These are phyloP conservation scores for Lutjanus campechanus DNA, from an alignment of 2,797 vertebrate genomes.

Conservation along the genomic window DNA sequence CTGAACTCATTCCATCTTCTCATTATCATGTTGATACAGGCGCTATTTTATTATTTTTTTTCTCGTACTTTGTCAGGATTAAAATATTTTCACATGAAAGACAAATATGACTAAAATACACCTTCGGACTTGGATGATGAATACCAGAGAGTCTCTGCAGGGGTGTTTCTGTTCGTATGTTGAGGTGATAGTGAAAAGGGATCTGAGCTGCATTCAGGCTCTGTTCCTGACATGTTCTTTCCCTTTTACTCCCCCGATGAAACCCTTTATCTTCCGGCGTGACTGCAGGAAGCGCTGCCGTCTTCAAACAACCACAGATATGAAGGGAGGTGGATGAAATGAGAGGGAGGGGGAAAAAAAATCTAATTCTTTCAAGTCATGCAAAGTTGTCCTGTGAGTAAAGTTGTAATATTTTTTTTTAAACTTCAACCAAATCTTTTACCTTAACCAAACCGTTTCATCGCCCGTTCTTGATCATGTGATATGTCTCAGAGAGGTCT, in stretches of 20 bases:
- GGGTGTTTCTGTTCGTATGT: slow-evolving; percentile 40
- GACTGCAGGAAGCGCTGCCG: slow-evolving; percentile 41
- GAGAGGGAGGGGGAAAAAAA: not conserved
- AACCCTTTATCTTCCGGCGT: slow-evolving; percentile 49
- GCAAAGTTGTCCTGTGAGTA: slow-evolving; percentile 22
- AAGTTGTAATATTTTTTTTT: not conserved
- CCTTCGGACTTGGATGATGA: slow-evolving; percentile 58
- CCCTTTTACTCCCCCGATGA: slow-evolving; percentile 37
- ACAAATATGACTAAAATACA: slow-evolving; percentile 67
- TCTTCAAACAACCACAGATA: slow-evolving; percentile 42
- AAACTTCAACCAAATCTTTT: not conserved
- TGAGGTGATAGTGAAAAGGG: slow-evolving; percentile 49
- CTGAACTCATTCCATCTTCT: slow-evolving; percentile 61
- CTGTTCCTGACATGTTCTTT: slow-evolving; percentile 60
- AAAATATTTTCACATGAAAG: slow-evolving; percentile 74
- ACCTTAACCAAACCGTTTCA: not conserved
- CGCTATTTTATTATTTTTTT: slow-evolving; percentile 12
- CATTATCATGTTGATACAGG: slow-evolving; percentile 60
- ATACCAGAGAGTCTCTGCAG: slow-evolving; percentile 47
- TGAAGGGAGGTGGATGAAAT: slow-evolving; percentile 19
- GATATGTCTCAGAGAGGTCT: too few relatives aligned
- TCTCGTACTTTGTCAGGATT: slow-evolving; percentile 55
- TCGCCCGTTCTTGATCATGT: too few relatives aligned
- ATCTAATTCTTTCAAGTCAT: slow-evolving; percentile 5
- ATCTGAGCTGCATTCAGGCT: slow-evolving; percentile 45